These are phyloP conservation scores for Coturnix japonica DNA, from an alignment of 2,113 vertebrate species.

Conservation along the genomic window DNA sequence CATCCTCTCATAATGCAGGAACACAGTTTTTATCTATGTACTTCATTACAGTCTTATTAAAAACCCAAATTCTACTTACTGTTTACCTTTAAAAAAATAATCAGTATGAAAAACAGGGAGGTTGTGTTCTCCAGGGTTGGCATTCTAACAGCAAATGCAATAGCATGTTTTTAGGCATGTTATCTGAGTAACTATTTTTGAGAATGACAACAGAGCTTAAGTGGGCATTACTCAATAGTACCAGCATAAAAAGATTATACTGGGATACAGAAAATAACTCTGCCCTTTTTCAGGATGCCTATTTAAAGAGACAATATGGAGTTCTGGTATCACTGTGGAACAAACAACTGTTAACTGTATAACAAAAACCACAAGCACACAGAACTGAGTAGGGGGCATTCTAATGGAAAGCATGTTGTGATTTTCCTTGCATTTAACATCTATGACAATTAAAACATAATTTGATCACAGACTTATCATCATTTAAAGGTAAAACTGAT, in stretches of 20 bases:
- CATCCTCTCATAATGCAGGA: not conserved
- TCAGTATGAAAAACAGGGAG: not conserved
- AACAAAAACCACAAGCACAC: not conserved
- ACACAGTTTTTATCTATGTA: not conserved
- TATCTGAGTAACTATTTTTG: slow-evolving; percentile 6
- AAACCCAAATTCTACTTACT: not conserved
- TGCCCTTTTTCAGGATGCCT: not conserved
- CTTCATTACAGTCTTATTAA: not conserved
- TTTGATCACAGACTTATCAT: slow-evolving; percentile 78
- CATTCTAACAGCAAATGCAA: not conserved
- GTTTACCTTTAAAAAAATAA: too few relatives aligned
- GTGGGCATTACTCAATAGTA: not conserved
- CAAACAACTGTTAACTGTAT: not conserved
- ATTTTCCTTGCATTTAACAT: slow-evolving; percentile 68
- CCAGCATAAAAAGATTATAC: not conserved
- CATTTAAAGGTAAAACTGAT: slow-evolving; percentile 72
- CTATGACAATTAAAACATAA: slow-evolving; percentile 78
- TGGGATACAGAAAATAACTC: not conserved
- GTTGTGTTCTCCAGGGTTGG: slow-evolving; percentile 8
- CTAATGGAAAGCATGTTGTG: slow-evolving; percentile 58
- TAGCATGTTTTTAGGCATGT: slow-evolving; percentile 25
- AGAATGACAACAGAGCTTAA: not conserved
- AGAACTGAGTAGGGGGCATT: not conserved
- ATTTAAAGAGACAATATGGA: not conserved
- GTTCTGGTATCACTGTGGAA: not conserved